These are phyloP conservation scores for Pachydiplax longipennis DNA, from an alignment of 2,888 invertebrate genomes.

Conservation along the genomic window DNA sequence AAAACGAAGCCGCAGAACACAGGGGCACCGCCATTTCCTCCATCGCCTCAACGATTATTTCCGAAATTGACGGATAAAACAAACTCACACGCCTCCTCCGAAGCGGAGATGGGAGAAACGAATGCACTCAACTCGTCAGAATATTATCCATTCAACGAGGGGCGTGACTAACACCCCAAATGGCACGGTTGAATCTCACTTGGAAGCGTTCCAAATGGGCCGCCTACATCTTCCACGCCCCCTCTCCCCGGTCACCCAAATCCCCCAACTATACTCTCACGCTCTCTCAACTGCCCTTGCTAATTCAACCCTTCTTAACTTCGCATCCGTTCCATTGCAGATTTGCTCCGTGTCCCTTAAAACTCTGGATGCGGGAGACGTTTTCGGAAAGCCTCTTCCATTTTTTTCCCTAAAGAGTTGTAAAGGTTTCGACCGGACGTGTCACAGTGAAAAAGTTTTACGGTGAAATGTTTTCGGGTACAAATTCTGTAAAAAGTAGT, in stretches of 20 bases:
- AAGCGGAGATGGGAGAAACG: neutral
- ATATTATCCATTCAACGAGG: constrained; percentile 16
- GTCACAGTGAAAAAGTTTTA: too few species aligned
- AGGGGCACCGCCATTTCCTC: neutral
- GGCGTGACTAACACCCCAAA: neutral
- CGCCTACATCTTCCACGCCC: neutral
- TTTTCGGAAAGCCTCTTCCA: neutral
- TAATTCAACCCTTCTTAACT: neutral
- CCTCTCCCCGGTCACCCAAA: neutral
- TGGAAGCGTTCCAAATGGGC: constrained; percentile 4
- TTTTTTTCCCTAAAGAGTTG: neutral
- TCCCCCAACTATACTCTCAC: neutral
- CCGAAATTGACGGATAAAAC: neutral
- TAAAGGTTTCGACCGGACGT: too few species aligned
- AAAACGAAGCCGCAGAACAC: neutral
- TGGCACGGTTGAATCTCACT: neutral
- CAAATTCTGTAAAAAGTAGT: too few species aligned
- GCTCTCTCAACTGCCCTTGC: neutral
- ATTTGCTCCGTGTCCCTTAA: neutral
- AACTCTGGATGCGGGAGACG: neutral
- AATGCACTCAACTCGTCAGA: neutral
- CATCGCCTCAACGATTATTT: neutral
- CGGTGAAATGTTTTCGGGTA: too few species aligned
- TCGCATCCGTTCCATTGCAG: neutral
- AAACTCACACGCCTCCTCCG: neutral